Percentiles rank a stretch among this genome's conserved stretches.
Conservation (phyloP, 2,888 invertebrate genomes). For the Limenitis camilla region DNA sequence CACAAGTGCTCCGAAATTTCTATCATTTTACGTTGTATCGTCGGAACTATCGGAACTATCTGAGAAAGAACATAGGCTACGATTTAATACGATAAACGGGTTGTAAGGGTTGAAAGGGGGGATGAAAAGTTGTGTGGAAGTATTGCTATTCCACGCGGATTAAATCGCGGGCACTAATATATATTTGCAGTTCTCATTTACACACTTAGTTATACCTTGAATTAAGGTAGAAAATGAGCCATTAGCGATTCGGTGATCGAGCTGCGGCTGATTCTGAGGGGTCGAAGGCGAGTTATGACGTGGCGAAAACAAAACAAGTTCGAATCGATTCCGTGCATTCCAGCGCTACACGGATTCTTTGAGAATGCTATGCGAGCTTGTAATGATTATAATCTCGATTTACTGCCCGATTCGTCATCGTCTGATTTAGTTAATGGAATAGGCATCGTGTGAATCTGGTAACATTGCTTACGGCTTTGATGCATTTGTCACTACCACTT, state of each 20-base stretch:
- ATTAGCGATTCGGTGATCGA: slow-evolving; percentile 1
- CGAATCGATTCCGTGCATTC: slow-evolving; percentile 69
- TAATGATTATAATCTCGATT: slow-evolving; percentile 71
- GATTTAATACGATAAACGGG: no score
- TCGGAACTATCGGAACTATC: no score
- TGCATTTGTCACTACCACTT: slow-evolving; percentile 6
- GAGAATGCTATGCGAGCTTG: slow-evolving; percentile 60
- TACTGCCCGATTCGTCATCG: slow-evolving; percentile 70
- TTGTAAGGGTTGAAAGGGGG: no score
- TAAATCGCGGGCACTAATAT: no score
- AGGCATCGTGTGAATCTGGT: slow-evolving; percentile 62
- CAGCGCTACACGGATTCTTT: slow-evolving; percentile 63
- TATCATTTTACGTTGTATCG: no score
- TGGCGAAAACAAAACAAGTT: slow-evolving; percentile 72
- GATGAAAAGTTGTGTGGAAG: no score
- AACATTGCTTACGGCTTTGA: slow-evolving; percentile 34
- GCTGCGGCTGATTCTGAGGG: slow-evolving; percentile 19
- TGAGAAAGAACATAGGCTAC: no score
- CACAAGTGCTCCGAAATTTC: no score
- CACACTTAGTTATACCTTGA: not conserved
- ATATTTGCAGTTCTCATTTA: no score
- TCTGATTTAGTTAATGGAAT: slow-evolving; percentile 70
- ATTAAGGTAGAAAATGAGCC: not conserved
- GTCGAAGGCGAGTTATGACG: slow-evolving; percentile 65
- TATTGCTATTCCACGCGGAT: no score